Base-by-base conservation (phyloP, 2,113 vertebrate species). In the Octodon degus region DNA sequence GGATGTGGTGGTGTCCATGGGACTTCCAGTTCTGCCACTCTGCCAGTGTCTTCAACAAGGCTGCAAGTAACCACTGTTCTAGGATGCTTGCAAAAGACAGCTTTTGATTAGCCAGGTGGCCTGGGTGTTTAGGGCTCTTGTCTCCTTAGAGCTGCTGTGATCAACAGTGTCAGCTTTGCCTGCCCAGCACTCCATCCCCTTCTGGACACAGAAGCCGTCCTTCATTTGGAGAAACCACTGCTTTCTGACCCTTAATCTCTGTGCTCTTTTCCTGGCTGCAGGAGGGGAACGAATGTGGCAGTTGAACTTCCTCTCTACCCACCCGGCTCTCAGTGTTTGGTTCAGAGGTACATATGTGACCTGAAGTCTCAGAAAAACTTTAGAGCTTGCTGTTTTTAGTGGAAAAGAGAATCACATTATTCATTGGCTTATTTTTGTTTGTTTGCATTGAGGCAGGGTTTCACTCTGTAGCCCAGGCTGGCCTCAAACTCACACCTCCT, bases 311-410 rank as follows among this genome's bases (percentile, higher is more conserved):
- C 22, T 67, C 25, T n/a, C 27, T 80, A 30, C 32, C 13, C 27
- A 2, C 34, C 27, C 30, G 50, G 76, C 72, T 68, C 72, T 34
- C 7, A 27, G 40, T 22, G 40, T 63, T 94, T 68, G 65, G 55
- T 60, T 90, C 53, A 74, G 53, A 88, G 82, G 55, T 95, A 67
- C 32, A 16, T 50, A 19, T 83, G 89, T 63, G 53, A 67, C 63
- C 76, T 8, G 9, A 76, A 47, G 40, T 81, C 62, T 10, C 37
- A 86, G 40, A 96, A 55, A 89, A 65, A 20, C 89, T 86, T 74
- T 55, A 83, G 88, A 93, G 90, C 53, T 93, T 93, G 72, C 40
- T 91, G n/a, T 65, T 96, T 96, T 62, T 72, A 50, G 40, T 58
- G 63, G 83, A 86, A 94, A 93, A 86, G 47, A 86, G 53, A 92